phyloP scores from a whole-genome alignment of 2,888 invertebrate species.

The Anodontia alba region DNA sequence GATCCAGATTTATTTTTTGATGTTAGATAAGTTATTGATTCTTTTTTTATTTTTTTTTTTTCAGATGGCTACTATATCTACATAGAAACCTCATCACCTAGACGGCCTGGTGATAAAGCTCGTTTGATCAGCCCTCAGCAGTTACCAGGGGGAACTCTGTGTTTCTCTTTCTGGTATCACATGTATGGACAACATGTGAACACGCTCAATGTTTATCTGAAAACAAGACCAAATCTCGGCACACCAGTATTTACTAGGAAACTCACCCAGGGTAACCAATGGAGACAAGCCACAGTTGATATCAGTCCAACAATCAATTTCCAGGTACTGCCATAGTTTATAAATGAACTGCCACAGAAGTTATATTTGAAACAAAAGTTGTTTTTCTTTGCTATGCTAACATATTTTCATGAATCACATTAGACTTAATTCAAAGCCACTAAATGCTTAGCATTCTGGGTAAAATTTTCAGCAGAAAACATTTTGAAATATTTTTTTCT shows the following conservation, averaged over 20 bases:
- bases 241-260: conserved; percentile 68
- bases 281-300: conserved; percentile 71
- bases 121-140: conserved; percentile 76
- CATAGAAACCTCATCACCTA: conserved; percentile 71
- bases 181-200: conserved; percentile 80
- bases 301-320: conserved; percentile 63
- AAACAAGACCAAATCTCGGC: conserved; percentile 60
- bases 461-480: too few species aligned
- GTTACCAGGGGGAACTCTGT: conserved; percentile 47
- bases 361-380: too few species aligned
- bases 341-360: too few species aligned
- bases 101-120: conserved; percentile 86
- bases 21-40: too few species aligned
- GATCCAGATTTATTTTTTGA: too few species aligned
- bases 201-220: conserved; percentile 77
- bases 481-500: too few species aligned
- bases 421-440: too few species aligned
- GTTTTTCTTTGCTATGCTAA: too few species aligned
- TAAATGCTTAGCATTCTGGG: too few species aligned
- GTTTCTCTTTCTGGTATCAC: conserved; percentile 80
- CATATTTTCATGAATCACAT: too few species aligned
- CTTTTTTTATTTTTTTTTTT: background rate
- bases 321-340: conserved; percentile 72
- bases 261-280: conserved; percentile 72
- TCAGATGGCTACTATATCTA: conserved; percentile 71